Evolutionary conservation across 1,140 invertebrate genomes (phyloP).

Genomic region (Drosophila mauritiana): DNA sequence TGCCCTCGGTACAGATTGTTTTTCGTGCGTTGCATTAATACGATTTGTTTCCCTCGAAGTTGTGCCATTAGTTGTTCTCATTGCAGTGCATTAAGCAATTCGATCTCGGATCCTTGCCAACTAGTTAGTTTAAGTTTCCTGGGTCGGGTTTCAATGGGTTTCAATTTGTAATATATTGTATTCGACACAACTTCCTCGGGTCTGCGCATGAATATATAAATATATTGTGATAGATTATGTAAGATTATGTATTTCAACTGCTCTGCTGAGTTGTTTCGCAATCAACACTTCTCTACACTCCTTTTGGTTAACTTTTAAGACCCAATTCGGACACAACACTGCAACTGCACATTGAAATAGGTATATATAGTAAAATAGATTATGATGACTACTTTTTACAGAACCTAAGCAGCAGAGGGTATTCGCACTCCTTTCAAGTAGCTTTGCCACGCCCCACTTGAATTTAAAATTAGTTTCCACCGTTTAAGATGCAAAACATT

Average conservation of each 20-base stretch:
- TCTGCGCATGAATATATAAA: slow-evolving; percentile 17
- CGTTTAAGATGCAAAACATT: neutral
- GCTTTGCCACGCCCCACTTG: neutral
- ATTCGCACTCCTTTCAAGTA: neutral
- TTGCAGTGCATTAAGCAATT: slow-evolving; percentile 3
- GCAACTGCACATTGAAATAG: slow-evolving; percentile 27
- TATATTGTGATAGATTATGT: slow-evolving; percentile 12
- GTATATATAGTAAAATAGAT: slow-evolving; percentile 19
- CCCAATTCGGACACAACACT: slow-evolving; percentile 8
- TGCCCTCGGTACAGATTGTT: slow-evolving; percentile 33
- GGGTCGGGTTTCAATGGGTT: neutral
- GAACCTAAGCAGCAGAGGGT: neutral
- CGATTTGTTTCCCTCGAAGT: slow-evolving; percentile 9
- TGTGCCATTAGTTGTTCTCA: neutral
- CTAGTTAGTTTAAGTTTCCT: neutral
- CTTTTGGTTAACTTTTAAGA: slow-evolving; percentile 1
- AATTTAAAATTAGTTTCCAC: neutral
- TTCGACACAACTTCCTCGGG: neutral
- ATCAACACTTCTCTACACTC: neutral
- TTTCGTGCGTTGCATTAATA: slow-evolving; percentile 33
- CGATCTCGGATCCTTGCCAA: slow-evolving; percentile 6
- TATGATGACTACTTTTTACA: slow-evolving; percentile 10
- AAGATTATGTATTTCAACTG: slow-evolving; percentile 15
- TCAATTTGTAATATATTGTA: neutral
- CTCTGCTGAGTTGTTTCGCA: slow-evolving; percentile 3